These are phyloP conservation scores for Euclidia mi DNA, from an alignment of 2,888 invertebrate species.

Conservation along the genomic window DNA sequence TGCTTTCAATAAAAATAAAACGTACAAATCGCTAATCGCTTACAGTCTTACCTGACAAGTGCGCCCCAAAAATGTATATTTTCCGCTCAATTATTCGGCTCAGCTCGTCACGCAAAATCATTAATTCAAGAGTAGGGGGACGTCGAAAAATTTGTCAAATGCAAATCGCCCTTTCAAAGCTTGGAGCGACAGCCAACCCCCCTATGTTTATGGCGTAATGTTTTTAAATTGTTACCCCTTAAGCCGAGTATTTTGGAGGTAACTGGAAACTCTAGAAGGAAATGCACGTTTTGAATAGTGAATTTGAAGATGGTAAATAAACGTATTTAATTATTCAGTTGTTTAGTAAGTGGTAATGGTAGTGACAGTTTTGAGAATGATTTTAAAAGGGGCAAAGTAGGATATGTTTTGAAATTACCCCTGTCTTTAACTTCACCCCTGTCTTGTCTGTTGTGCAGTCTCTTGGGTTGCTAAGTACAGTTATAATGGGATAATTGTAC, in stretches of 20 bases:
- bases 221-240: constrained; percentile 42
- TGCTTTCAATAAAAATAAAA: neutral
- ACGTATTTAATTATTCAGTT: too few species aligned
- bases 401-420: too few species aligned
- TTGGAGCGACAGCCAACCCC: constrained; percentile 35
- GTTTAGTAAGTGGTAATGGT: too few species aligned
- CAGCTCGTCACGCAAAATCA: constrained; percentile 66
- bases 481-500: too few species aligned
- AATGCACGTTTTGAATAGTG: neutral
- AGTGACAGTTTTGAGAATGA: too few species aligned
- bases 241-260: constrained; percentile 6
- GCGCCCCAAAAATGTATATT: constrained; percentile 65
- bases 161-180: constrained; percentile 61
- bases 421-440: too few species aligned
- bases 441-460: too few species aligned
- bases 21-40: constrained; percentile 42
- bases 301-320: neutral
- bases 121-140: constrained; percentile 68
- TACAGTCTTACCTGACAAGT: constrained; percentile 27
- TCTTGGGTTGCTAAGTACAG: too few species aligned
- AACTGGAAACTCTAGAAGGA: constrained; percentile 3
- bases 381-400: too few species aligned
- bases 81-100: constrained; percentile 69
- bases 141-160: constrained; percentile 64
- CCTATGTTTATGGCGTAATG: constrained; percentile 30